Percentiles rank a stretch among this genome's conserved stretches.
Conservation (phyloP, 2,888 invertebrate genomes). For the Blastobasis adustella region DNA sequence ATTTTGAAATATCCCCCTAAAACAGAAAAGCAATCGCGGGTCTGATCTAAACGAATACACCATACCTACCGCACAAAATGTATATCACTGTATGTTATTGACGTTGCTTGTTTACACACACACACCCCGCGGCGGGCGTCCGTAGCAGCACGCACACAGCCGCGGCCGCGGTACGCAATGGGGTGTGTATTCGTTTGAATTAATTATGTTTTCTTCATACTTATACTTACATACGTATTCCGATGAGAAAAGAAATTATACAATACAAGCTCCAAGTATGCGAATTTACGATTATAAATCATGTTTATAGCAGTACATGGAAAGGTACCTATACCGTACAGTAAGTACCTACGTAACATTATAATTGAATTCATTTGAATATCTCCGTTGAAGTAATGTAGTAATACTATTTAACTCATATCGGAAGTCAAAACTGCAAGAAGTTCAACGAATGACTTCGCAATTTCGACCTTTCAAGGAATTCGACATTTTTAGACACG, state of each 20-base stretch:
- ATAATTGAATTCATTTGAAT: no score
- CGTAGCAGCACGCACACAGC: conserved; percentile 30
- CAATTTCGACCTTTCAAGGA: conserved; percentile 4
- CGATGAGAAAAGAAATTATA: no score
- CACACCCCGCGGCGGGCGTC: conserved; percentile 21
- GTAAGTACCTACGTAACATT: no score
- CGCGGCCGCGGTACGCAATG: conserved; percentile 10
- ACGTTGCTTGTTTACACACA: conserved; percentile 49
- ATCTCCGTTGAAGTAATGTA: no score
- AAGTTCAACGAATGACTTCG: conserved; percentile 7
- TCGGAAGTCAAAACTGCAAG: neutral
- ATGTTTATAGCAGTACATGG: no score
- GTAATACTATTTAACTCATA: no score
- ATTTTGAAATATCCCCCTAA: conserved; percentile 9
- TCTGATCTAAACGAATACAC: conserved; percentile 51
- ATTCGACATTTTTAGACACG: conserved; percentile 4
- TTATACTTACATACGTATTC: conserved; percentile 13
- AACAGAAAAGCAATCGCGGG: conserved; percentile 46
- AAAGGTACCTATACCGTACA: no score
- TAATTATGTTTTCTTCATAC: conserved; percentile 37
- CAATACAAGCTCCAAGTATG: no score
- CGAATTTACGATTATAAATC: no score
- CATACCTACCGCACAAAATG: conserved; percentile 26
- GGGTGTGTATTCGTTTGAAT: conserved; percentile 31
- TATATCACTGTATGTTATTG: conserved; percentile 41